Conservation (phyloP, 2,797 vertebrate species). For the Arrhamphus sclerolepis region DNA sequence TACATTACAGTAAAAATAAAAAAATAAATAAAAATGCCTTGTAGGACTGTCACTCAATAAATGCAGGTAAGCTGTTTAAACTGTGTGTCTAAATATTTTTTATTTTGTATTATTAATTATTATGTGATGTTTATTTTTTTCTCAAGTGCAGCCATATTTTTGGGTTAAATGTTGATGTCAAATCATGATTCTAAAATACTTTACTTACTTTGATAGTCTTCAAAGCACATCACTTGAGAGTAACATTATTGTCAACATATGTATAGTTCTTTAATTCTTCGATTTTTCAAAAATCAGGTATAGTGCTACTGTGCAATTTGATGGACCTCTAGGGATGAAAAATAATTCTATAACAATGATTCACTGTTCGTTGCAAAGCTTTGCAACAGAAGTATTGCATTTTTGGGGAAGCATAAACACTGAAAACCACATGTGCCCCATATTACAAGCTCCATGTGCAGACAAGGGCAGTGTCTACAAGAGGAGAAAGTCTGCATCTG, state of each 20-base stretch:
- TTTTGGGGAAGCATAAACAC: conserved; percentile 44
- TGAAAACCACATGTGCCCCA: conserved; percentile 51
- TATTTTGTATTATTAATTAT: conserved; percentile 8
- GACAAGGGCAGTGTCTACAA: conserved; percentile 25
- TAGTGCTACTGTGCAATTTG: conserved; percentile 27
- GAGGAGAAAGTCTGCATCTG: conserved; percentile 31
- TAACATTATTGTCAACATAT: not conserved
- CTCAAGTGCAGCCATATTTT: not conserved
- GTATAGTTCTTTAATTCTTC: not conserved
- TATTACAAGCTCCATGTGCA: conserved; percentile 53
- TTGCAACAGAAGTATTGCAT: conserved; percentile 33
- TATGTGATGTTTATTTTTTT: not conserved
- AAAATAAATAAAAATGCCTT: not conserved
- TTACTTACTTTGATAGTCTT: not conserved
- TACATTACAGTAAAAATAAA: too few species aligned
- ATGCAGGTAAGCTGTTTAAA: not conserved
- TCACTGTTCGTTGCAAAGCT: conserved; percentile 29
- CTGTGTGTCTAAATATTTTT: conserved; percentile 6
- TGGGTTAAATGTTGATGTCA: not conserved
- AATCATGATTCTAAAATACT: not conserved
- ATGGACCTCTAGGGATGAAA: conserved; percentile 26
- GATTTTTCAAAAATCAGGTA: not conserved
- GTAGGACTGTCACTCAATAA: conserved; percentile 12
- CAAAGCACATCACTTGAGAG: not conserved
- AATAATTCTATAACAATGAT: conserved; percentile 32